Conservation (phyloP, 2,888 invertebrate genomes). For the Tiphia femorata region DNA sequence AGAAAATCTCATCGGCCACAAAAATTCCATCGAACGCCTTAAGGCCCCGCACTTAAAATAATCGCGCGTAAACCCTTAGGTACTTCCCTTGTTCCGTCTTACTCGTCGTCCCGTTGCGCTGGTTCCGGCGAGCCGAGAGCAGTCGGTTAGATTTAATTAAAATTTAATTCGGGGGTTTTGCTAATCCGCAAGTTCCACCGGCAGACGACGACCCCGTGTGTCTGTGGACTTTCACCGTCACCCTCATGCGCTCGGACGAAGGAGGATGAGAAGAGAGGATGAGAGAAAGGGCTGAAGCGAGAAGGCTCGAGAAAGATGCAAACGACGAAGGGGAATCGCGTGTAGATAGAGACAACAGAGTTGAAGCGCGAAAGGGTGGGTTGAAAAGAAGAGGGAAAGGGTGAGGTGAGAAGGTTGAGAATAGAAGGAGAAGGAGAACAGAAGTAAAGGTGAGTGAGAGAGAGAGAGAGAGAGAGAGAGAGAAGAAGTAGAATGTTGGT, state of each 20-base stretch:
- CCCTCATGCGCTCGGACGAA: constrained; percentile 6
- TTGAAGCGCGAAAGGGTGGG: not conserved
- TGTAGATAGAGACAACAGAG: too few species aligned
- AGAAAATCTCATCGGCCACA: too few species aligned
- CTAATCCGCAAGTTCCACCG: constrained; percentile 58
- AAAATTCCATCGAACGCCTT: not conserved
- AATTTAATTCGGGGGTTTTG: constrained; percentile 60
- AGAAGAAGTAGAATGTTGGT: not conserved
- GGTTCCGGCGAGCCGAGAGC: not conserved
- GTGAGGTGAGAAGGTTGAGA: too few species aligned
- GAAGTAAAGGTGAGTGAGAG: not conserved
- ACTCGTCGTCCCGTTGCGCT: not conserved
- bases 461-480: not conserved
- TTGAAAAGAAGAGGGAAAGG: too few species aligned
- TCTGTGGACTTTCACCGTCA: constrained; percentile 17
- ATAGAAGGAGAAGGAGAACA: not conserved
- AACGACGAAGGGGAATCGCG: too few species aligned
- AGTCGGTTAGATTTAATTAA: constrained; percentile 57
- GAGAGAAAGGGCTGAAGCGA: too few species aligned
- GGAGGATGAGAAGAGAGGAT: too few species aligned
- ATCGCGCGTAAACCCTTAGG: constrained; percentile 18
- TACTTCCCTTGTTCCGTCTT: not conserved
- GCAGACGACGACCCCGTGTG: constrained; percentile 23
- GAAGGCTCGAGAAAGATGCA: too few species aligned
- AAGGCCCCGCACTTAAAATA: constrained; percentile 18